Base-by-base conservation (phyloP, 2,113 vertebrate species). In the Microcebus ravelobensis region DNA sequence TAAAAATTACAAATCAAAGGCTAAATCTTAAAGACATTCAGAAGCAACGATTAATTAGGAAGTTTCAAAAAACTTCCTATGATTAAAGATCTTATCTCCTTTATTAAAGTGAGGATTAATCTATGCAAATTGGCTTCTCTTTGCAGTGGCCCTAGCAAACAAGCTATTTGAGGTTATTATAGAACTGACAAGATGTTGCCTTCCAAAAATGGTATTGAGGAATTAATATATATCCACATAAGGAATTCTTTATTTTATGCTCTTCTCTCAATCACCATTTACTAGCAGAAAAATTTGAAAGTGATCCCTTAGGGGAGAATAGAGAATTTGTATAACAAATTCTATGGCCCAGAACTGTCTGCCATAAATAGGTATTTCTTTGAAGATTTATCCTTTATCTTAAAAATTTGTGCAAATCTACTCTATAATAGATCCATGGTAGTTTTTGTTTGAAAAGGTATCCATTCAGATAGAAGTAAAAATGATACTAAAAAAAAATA, bases 21-120 rank as follows among this genome's bases (percentile, higher is more conserved):
- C 31, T 79, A 80, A 52, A 29, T 68, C 17, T 87, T 63, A 74
- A 82, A 79, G 82, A 52, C 12, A 27, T 61, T 90, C 15, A 36
- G 42, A 70, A 96, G 23, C n/a, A 88, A 86, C 29, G 12, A 3
- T 91, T 94, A 84, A 97, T 95, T 85, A 86, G 9, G 17, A 94
- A 81, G 55, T 50, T 71, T 79, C 6, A 23, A 55, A 50, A 39
- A 80, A 57, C 8, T 2, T 36, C 23, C 48, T 67, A 5, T 86
- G 68, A 87, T 96, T 90, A 96, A 91, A 95, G 48, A 87, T 87
- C 39, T n/a, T 83, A 81, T 65, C 63, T 95, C 61, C 42, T 95
- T 95, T 90, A 90, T 87, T 84, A 94, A 93, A 94, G 31, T 65
- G 45, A 88, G 39, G 8, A 48, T 57, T 93, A 45, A 83, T 42